Percentiles rank a stretch among this genome's conserved stretches.
Evolutionary conservation across 2,888 invertebrate genomes (phyloP).

Genomic region (Anaspis maculata): DNA sequence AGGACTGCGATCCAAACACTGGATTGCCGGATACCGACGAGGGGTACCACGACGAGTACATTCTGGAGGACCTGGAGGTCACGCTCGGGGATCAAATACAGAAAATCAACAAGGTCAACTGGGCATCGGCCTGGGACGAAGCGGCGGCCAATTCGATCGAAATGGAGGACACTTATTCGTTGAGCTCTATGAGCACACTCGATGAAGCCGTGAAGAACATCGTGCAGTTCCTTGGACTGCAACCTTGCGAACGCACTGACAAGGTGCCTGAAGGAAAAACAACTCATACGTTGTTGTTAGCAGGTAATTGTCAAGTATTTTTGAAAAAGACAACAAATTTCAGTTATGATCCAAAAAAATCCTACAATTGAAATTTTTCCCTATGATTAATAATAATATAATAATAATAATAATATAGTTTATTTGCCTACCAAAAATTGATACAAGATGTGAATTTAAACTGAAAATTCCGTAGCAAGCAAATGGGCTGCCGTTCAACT

Average conservation of each 20-base stretch:
- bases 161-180: conserved; percentile 86
- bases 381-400: too few species aligned
- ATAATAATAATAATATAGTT: too few species aligned
- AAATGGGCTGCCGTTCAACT: too few species aligned
- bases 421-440: too few species aligned
- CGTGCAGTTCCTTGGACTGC: conserved; percentile 73
- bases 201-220: conserved; percentile 82
- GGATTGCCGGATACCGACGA: conserved; percentile 94
- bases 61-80: conserved; percentile 86
- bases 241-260: conserved; percentile 77
- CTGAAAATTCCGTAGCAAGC: too few species aligned
- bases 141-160: conserved; percentile 53
- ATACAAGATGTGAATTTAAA: too few species aligned
- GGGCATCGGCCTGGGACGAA: conserved; percentile 61
- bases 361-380: too few species aligned
- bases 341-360: too few species aligned
- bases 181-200: conserved; percentile 69
- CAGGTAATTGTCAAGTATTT: too few species aligned
- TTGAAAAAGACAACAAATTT: too few species aligned
- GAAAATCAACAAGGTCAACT: conserved; percentile 66
- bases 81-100: conserved; percentile 80
- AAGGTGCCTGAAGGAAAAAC: conserved; percentile 74
- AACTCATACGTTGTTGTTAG: conserved; percentile 70
- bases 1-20: conserved; percentile 93
- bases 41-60: conserved; percentile 93